Evolutionary conservation across 1,140 invertebrate species (phyloP), one percentile per base, ranked within the genome.

Genomic region (Spodoptera frugiperda): DNA sequence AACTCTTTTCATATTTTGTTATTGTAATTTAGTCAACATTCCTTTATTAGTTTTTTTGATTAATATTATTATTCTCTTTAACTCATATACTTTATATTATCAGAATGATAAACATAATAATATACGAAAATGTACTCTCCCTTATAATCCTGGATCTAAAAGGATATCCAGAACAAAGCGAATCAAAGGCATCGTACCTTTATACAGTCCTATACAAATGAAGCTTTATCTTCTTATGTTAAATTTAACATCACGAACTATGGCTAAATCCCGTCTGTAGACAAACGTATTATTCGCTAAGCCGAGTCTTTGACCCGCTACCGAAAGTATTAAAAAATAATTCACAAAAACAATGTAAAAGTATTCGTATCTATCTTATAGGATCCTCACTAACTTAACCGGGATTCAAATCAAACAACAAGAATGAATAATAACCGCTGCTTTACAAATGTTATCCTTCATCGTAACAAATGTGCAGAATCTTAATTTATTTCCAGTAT

Each of bases 401-500:
- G 9, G 12, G 6, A 59, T 33, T 25, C 12, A 59, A 30, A n/a
- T 33, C 25, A 14, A 59, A 65, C 33, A 46, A 11, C 2, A 65
- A 10, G 4, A 51, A 46, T 10, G 6, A 53, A 54, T 14, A 54
- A 54, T 12, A 54, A 70, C 9, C 3, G 19, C 15, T 46, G 4
- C n/a, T 6, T 70, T 55, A n/a, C 51, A 51, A 54, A 70, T 21
- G n/a, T 55, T 48, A 25, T 44, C 14, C 51, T 70, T 54, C 15
- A 54, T 14, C 33, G 25, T 46, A 44, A 44, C 39, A 11, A 33
- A 54, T 39, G 15, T 72, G 25, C 33, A 70, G 85, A 87, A 87
- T 91, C 89, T 91, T 89, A 91, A 91, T 91, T 89, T 88, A 90
- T 85, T 84, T 85, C 86, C 84, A 87, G 88, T 91, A 89, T 88